Evolutionary conservation across 2,797 vertebrate genomes (phyloP), one percentile per base, ranked within the genome.

Genomic region (Pangasius mekongensis): DNA sequence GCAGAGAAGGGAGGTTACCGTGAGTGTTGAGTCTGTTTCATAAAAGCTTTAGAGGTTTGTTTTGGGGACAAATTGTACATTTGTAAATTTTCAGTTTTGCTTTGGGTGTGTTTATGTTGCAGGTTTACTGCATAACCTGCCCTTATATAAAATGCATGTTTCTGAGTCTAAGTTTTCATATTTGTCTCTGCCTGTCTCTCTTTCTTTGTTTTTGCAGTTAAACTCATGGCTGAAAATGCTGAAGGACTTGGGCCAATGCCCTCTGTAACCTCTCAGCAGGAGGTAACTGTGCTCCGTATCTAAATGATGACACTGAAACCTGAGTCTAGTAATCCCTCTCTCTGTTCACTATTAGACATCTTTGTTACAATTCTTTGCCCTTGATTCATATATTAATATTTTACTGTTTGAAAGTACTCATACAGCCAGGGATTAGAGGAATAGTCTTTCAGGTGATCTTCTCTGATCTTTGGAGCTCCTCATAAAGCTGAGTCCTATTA

Each of bases 201-300:
- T 80, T 20, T 66, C 78, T 27, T 74, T 88, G 18, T 54, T 89
- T 93, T 91, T 88, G 22, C 92, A 96, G 96, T 52, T 88, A 94
- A 94, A 93, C 39, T 89, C 81, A 87, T 92, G 56, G 89, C 87
- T 87, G 90, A 93, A 86, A 92, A 91, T 78, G 39, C 87, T 47
- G 91, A 86, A 73, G 93, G 91, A 89, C 94, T 93, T 89, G 89
- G 95, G 91, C 88, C 66, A 30, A 92, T 93, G 90, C 91, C 92
- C 81, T 95, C 96, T 87, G 67, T 95, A 62, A 85, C 92, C 67
- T 92, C 95, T 81, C 95, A 95, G 56, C 93, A 94, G 33, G 93
- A 97, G 92, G 96, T 96, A 95, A 96, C 93, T 94, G 9, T 83
- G 83, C 43, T 87, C 84, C 74, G 36, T 83, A 76, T 87, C 64